A percentile compares a stretch with the other conserved stretches of the same genome.
phyloP scores from a whole-genome alignment of 2,113 vertebrate genomes.

The Sisor rabdophorus region DNA sequence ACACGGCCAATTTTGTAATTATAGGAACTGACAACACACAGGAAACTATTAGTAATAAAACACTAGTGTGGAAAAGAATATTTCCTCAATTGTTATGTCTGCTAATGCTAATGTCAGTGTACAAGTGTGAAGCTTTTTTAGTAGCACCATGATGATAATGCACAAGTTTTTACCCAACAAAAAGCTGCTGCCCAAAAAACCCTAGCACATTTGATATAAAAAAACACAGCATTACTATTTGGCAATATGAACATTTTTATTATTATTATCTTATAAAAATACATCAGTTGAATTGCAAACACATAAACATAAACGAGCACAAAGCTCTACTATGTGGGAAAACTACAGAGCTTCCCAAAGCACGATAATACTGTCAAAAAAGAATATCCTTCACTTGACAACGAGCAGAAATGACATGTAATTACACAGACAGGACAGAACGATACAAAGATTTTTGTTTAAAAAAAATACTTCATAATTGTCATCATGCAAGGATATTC shows the following conservation, averaged over 20 bases:
- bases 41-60: not conserved
- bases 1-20: not conserved
- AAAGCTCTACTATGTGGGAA: conserved; percentile 44
- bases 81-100: not conserved
- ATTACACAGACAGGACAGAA: conserved; percentile 65
- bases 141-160: not conserved
- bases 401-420: conserved; percentile 60
- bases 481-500: conserved; percentile 80
- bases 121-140: not conserved
- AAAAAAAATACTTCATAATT: conserved; percentile 67
- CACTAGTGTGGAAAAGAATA: not conserved
- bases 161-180: not conserved
- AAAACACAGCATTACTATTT: conserved; percentile 61
- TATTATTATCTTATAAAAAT: conserved; percentile 63
- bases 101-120: not conserved
- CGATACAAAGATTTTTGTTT: conserved; percentile 66
- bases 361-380: conserved; percentile 64
- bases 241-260: conserved; percentile 67
- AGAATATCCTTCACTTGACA: conserved; percentile 72
- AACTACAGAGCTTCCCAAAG: conserved; percentile 70
- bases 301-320: conserved; percentile 36
- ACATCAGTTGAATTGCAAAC: conserved; percentile 36
- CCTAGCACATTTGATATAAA: not conserved
- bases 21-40: not conserved
- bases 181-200: not conserved